Percentiles rank a stretch among this genome's conserved stretches.
These are phyloP conservation scores for Poecilia velifera DNA, from an alignment of 2,797 vertebrate genomes.

Conservation along the genomic window DNA sequence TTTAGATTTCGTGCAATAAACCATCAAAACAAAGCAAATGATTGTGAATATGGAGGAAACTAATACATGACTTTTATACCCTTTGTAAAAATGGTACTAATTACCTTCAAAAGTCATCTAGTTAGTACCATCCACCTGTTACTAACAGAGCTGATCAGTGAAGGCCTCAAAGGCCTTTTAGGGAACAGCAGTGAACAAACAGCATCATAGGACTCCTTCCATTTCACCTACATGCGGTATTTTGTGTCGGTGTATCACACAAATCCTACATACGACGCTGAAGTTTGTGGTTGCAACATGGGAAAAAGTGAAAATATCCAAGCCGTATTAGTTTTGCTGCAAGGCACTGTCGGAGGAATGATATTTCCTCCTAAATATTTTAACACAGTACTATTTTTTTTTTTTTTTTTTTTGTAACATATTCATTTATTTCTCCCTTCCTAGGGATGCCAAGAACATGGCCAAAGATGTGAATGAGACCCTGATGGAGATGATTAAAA, in stretches of 20 bases:
- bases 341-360: neutral
- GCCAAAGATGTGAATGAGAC: constrained; percentile 89
- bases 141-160: neutral
- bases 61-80: neutral
- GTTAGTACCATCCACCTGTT: neutral
- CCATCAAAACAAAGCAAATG: neutral
- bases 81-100: neutral
- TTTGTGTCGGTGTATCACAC: neutral
- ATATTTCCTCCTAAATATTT: neutral
- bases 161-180: neutral
- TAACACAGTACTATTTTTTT: neutral
- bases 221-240: neutral
- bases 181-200: neutral
- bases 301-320: neutral
- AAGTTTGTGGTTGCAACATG: neutral
- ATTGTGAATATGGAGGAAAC: neutral
- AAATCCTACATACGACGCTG: neutral
- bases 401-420: constrained; percentile 7
- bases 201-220: neutral
- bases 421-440: neutral
- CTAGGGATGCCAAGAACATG: constrained; percentile 96
- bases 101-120: neutral
- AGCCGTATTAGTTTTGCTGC: neutral
- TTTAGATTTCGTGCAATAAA: neutral
- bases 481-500: constrained; percentile 84